phyloP scores from a whole-genome alignment of 2,797 vertebrate genomes.

The Passerculus sandwichensis region DNA sequence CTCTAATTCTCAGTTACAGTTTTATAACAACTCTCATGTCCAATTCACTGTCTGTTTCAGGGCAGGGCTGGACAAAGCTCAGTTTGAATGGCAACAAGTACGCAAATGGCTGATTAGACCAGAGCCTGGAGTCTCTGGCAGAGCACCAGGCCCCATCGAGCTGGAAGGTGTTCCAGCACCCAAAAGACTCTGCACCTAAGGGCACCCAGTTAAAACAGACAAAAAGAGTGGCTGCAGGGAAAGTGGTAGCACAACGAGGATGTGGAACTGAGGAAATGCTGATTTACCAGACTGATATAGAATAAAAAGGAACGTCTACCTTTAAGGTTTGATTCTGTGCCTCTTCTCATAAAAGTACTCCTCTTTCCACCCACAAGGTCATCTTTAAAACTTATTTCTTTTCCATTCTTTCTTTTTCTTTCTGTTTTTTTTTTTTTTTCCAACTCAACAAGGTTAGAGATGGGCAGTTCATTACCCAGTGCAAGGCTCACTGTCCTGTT shows the following conservation, averaged over 20 bases:
- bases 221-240: not conserved
- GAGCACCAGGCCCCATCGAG: accelerated
- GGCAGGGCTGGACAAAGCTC: not conserved
- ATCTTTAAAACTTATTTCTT: not conserved
- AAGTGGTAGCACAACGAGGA: not conserved
- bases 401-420: not conserved
- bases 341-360: not conserved
- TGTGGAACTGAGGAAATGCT: not conserved
- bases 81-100: not conserved
- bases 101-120: not conserved
- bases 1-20: not conserved
- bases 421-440: accelerated
- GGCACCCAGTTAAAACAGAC: not conserved
- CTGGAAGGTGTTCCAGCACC: not conserved
- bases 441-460: not conserved
- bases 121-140: not conserved
- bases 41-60: not conserved
- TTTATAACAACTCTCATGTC: not conserved
- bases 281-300: not conserved
- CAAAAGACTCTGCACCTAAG: not conserved
- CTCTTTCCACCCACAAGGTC: not conserved
- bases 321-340: not conserved
- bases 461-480: not conserved
- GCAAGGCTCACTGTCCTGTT: not conserved
- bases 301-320: not conserved